Conservation (phyloP, 2,797 vertebrate species). For the Melanotaenia boesemani region DNA sequence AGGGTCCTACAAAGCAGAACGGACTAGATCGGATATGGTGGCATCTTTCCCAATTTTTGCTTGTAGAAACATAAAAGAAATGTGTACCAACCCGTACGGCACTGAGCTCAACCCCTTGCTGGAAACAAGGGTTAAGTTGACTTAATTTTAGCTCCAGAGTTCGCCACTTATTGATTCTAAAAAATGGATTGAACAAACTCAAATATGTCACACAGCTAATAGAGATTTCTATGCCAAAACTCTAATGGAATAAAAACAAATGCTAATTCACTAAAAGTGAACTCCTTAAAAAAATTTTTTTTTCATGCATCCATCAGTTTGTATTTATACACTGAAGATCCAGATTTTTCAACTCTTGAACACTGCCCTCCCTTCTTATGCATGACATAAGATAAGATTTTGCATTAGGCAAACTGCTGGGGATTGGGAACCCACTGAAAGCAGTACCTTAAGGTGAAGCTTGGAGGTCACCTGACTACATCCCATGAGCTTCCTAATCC, state of each 20-base stretch:
- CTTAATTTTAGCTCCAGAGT: not conserved
- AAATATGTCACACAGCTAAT: not conserved
- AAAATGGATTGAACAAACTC: not conserved
- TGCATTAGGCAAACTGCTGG: not conserved
- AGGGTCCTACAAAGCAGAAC: no score
- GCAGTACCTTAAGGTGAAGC: constrained; percentile 3
- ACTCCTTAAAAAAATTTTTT: not conserved
- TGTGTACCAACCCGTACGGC: no score
- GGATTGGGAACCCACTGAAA: constrained; percentile 11
- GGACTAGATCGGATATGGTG: no score
- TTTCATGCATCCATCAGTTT: no score
- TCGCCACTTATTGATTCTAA: not conserved
- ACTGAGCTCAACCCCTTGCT: no score
- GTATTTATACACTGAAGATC: no score
- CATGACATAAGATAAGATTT: no score
- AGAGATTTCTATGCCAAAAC: not conserved
- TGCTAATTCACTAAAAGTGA: not conserved
- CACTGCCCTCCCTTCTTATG: not conserved
- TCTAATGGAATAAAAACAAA: not conserved
- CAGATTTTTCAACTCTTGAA: not conserved
- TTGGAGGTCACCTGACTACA: constrained; percentile 60
- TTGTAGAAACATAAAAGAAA: no score
- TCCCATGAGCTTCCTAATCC: constrained; percentile 54
- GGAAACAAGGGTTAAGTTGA: no score
- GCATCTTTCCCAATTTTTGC: no score